phyloP scores from a whole-genome alignment of 2,113 vertebrate species.

The Semnopithecus entellus region DNA sequence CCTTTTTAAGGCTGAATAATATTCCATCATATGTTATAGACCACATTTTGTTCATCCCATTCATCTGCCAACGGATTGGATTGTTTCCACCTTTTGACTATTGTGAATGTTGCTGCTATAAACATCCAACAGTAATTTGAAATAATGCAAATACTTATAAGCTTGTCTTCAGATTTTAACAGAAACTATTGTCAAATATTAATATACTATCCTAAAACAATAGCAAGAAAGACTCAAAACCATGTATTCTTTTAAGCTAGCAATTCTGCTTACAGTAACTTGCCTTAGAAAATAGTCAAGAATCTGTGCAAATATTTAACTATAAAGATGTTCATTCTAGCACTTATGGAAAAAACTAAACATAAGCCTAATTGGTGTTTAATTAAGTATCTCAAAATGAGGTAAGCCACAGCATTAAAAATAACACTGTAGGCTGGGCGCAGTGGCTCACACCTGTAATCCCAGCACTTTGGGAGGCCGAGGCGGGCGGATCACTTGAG shows the following conservation, averaged over 20 bases:
- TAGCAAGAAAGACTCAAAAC: slow-evolving; percentile 33
- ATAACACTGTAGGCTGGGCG: background rate
- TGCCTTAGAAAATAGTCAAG: slow-evolving; percentile 31
- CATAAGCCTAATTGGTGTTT: slow-evolving; percentile 1
- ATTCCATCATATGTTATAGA: background rate
- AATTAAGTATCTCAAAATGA: slow-evolving; percentile 21
- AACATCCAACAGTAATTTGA: background rate
- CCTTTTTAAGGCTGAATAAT: slow-evolving; percentile 16
- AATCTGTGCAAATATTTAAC: slow-evolving; percentile 45
- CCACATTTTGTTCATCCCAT: slow-evolving; percentile 24
- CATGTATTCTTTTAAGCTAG: slow-evolving; percentile 4
- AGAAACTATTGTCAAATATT: slow-evolving; percentile 48
- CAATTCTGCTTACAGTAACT: background rate
- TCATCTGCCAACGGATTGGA: background rate
- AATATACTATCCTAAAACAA: background rate
- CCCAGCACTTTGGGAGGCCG: too few relatives aligned
- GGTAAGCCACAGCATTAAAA: slow-evolving; percentile 11
- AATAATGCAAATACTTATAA: slow-evolving; percentile 33
- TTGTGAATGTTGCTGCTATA: slow-evolving; percentile 1
- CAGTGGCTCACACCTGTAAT: too few relatives aligned
- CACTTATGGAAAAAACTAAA: slow-evolving; percentile 48
- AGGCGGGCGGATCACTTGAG: too few relatives aligned
- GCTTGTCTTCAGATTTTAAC: slow-evolving; percentile 20
- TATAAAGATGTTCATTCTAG: slow-evolving; percentile 1
- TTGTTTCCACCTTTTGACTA: slow-evolving; percentile 10